Evolutionary conservation across 2,113 vertebrate species (phyloP).

Genomic region (Macaca mulatta): DNA sequence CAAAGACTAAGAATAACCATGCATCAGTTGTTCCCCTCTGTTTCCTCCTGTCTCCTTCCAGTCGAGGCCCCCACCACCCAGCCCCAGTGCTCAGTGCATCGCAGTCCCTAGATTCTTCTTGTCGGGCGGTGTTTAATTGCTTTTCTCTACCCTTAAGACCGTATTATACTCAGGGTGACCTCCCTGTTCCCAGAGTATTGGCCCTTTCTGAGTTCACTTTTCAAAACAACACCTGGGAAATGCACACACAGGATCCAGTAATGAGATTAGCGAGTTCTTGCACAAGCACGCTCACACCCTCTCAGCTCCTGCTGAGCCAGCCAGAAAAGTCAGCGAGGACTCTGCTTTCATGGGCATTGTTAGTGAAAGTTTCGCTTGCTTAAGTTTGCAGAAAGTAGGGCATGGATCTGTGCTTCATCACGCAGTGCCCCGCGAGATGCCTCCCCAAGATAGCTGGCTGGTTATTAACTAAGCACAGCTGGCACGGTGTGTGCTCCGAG

Average conservation of each 20-base stretch:
- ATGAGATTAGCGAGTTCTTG: slow-evolving; percentile 20
- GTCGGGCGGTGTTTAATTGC: not conserved
- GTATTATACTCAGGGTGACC: not conserved
- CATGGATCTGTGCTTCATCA: not conserved
- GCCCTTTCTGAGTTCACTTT: not conserved
- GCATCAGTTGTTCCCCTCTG: not conserved
- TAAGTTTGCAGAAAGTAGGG: not conserved
- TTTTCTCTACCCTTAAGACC: not conserved
- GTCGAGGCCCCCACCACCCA: rapidly evolving
- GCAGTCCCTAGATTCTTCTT: not conserved
- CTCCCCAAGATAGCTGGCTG: not conserved
- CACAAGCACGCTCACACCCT: too few species aligned
- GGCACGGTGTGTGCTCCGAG: rapidly evolving
- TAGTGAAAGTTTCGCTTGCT: not conserved
- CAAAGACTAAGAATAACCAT: not conserved
- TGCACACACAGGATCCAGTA: not conserved
- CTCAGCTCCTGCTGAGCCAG: slow-evolving; percentile 25
- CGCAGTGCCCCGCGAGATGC: not conserved
- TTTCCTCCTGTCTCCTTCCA: not conserved
- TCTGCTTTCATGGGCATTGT: not conserved
- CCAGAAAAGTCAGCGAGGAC: not conserved
- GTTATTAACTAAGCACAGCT: not conserved
- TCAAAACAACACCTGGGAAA: slow-evolving; percentile 48
- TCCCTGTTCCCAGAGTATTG: not conserved
- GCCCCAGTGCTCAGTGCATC: not conserved